phyloP scores from a whole-genome alignment of 2,113 vertebrate genomes.

The Grallaria varia region DNA sequence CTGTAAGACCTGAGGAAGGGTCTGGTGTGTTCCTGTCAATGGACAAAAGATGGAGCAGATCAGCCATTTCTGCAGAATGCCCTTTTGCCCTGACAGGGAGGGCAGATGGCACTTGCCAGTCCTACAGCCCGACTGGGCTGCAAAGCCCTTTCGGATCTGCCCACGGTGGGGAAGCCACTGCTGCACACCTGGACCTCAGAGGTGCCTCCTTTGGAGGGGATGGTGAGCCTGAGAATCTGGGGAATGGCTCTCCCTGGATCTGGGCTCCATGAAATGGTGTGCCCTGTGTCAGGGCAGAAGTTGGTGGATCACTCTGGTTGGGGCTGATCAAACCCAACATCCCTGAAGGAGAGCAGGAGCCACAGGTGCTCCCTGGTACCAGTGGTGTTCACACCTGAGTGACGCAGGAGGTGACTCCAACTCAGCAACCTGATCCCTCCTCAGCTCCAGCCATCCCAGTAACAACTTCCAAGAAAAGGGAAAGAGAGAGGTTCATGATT shows the following conservation, averaged over 20 bases:
- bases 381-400: not conserved
- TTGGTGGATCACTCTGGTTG: accelerated
- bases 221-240: accelerated
- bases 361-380: accelerated
- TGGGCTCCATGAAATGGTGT: accelerated
- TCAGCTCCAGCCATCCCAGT: not conserved
- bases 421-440: not conserved
- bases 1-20: accelerated
- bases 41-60: not conserved
- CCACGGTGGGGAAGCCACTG: accelerated
- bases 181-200: not conserved
- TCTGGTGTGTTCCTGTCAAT: accelerated
- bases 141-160: not conserved
- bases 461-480: not conserved
- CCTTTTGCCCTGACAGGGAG: accelerated
- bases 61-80: not conserved
- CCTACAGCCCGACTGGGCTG: not conserved
- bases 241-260: not conserved
- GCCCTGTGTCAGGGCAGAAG: not conserved
- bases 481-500: not conserved
- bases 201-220: not conserved
- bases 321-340: accelerated
- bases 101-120: not conserved
- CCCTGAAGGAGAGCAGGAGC: not conserved
- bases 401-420: accelerated